Evolutionary conservation across 2,888 invertebrate genomes (phyloP).

Genomic region (Sinelater perroti): DNA sequence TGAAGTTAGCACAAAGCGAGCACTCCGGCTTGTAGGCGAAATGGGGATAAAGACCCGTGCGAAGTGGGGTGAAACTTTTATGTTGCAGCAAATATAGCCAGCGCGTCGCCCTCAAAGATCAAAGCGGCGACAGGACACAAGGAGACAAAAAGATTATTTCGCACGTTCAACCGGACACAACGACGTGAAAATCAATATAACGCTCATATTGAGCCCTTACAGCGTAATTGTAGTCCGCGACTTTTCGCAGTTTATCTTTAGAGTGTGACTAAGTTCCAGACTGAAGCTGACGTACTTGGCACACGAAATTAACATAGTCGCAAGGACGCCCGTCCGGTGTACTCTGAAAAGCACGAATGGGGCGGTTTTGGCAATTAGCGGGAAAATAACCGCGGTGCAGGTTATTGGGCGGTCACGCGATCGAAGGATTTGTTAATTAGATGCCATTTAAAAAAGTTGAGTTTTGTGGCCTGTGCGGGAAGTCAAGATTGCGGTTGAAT

Average conservation of each 20-base stretch:
- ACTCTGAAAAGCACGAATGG: conserved; percentile 11
- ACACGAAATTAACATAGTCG: conserved; percentile 16
- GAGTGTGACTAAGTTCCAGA: too few species aligned
- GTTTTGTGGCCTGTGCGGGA: too few species aligned
- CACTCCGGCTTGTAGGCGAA: neutral
- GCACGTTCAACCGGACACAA: too few species aligned
- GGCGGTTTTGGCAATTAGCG: conserved; percentile 11
- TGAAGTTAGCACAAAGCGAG: conserved; percentile 6
- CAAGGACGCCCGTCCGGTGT: conserved; percentile 14
- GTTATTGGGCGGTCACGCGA: conserved; percentile 6
- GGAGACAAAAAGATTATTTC: too few species aligned
- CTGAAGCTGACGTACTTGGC: conserved; percentile 3
- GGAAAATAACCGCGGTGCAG: conserved; percentile 4
- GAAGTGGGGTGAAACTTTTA: neutral
- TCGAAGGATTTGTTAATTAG: neutral
- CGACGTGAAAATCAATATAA: too few species aligned
- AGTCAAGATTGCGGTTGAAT: too few species aligned
- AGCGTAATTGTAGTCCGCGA: too few species aligned
- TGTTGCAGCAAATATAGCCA: neutral
- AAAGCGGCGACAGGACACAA: neutral
- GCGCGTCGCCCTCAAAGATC: too few species aligned
- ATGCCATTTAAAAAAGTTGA: neutral
- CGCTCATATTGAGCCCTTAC: too few species aligned
- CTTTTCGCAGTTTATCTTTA: too few species aligned
- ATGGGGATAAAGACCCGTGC: conserved; percentile 4